Evolutionary conservation across 1,140 invertebrate species (phyloP).

Genomic region (Melipona quadrifasciata): DNA sequence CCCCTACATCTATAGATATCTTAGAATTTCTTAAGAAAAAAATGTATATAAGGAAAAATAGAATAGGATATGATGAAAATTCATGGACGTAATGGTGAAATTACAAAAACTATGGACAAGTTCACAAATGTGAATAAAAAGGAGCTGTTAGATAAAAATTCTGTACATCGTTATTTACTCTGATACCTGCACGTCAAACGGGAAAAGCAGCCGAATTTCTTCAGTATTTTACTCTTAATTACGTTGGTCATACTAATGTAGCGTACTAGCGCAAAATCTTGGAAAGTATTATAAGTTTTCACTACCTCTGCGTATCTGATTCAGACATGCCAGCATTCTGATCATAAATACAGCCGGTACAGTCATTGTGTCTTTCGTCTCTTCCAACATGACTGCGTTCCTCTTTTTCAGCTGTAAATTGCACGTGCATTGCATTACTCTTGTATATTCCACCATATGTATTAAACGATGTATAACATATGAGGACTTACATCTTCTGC

Average conservation of each 20-base stretch:
- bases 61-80: conserved; percentile 1
- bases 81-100: conserved; percentile 9
- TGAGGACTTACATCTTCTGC: conserved; percentile 86
- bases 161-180: conserved; percentile 32
- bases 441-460: background rate
- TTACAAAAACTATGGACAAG: conserved; percentile 20
- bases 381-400: conserved; percentile 94
- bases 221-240: conserved; percentile 40
- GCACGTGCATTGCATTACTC: background rate
- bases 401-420: conserved; percentile 88
- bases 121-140: conserved; percentile 16
- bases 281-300: conserved; percentile 66
- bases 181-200: conserved; percentile 46
- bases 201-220: conserved; percentile 44
- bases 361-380: conserved; percentile 94
- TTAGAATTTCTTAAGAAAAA: conserved; percentile 20
- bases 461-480: background rate
- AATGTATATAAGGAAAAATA: conserved; percentile 1
- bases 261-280: conserved; percentile 45
- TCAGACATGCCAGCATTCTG: conserved; percentile 90
- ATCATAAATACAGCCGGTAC: conserved; percentile 95
- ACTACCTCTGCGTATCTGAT: conserved; percentile 86
- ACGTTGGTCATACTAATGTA: conserved; percentile 45
- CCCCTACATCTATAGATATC: background rate
- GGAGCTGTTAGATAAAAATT: background rate